Percentiles rank a stretch among this genome's conserved stretches.
These are phyloP conservation scores for Paracentrotus lividus DNA, from an alignment of 53 echinoderm and acorn worm genomes.

Conservation along the genomic window DNA sequence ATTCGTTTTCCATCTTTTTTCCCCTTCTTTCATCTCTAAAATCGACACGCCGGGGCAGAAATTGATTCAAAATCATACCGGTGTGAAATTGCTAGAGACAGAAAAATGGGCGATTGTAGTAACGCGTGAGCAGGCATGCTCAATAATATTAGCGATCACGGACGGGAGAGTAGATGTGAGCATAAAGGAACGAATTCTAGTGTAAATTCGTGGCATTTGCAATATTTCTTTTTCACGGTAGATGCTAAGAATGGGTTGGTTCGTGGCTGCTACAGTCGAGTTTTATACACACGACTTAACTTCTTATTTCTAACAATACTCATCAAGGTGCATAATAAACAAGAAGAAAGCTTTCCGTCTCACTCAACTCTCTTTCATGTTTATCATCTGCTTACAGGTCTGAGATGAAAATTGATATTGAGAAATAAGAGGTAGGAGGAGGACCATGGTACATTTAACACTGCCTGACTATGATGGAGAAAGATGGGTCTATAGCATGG, in stretches of 20 bases:
- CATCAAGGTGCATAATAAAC: conserved; percentile 25
- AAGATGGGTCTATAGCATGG: conserved; percentile 52
- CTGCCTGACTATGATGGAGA: conserved; percentile 29
- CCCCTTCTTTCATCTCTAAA: conserved; percentile 38
- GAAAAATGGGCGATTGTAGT: conserved; percentile 70
- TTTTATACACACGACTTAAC: conserved; percentile 63
- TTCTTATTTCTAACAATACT: conserved; percentile 47
- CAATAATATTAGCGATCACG: conserved; percentile 72
- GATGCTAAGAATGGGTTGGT: conserved; percentile 34
- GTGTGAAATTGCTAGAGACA: conserved; percentile 71
- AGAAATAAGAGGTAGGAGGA: conserved; percentile 28
- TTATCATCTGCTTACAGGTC: conserved; percentile 36
- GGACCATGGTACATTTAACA: conserved; percentile 52
- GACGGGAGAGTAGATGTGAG: conserved; percentile 2
- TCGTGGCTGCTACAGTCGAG: conserved; percentile 62
- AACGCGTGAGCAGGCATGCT: conserved; percentile 62
- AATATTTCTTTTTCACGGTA: conserved; percentile 71
- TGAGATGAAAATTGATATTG: conserved; percentile 67
- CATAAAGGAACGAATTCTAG: conserved; percentile 68
- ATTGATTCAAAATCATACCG: conserved; percentile 74
- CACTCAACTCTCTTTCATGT: conserved; percentile 3
- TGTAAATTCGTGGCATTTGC: conserved; percentile 73
- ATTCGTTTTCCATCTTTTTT: background rate
- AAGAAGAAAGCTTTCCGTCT: conserved; percentile 44
- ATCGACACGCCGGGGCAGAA: conserved; percentile 71